Conservation (phyloP, 2,888 invertebrate genomes). For the Hemaris fuciformis region DNA sequence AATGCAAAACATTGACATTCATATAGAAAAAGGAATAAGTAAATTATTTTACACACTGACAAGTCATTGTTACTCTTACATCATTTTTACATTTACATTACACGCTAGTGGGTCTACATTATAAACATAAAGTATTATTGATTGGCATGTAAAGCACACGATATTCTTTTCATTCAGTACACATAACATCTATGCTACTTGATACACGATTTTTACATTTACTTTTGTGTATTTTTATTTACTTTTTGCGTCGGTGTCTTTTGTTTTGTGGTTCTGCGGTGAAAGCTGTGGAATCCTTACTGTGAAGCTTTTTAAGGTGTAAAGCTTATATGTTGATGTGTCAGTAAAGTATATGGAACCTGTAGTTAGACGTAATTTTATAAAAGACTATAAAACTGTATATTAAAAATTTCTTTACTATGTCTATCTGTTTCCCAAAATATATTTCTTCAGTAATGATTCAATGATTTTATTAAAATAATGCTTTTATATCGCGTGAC, state of each 20-base stretch:
- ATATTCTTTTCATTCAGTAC: slow-evolving; percentile 33
- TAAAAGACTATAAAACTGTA: background rate
- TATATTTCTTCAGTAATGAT: background rate
- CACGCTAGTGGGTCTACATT: slow-evolving; percentile 73
- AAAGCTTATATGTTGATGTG: slow-evolving; percentile 38
- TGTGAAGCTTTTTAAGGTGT: slow-evolving; percentile 38
- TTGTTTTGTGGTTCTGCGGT: slow-evolving; percentile 24
- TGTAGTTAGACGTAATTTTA: background rate
- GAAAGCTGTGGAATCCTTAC: slow-evolving; percentile 14
- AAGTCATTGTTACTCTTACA: slow-evolving; percentile 16
- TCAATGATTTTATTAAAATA: too few relatives aligned
- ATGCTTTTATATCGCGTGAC: background rate
- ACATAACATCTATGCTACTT: slow-evolving; percentile 19
- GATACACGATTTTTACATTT: slow-evolving; percentile 33
- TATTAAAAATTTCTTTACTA: background rate
- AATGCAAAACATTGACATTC: background rate
- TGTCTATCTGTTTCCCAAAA: background rate
- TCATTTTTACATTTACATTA: slow-evolving; percentile 50
- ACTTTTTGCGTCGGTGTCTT: slow-evolving; percentile 27
- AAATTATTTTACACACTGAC: background rate
- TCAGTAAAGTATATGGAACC: slow-evolving; percentile 42
- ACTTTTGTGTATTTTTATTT: slow-evolving; percentile 17
- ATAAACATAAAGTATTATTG: slow-evolving; percentile 24
- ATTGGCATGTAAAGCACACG: slow-evolving; percentile 57
- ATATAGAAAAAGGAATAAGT: background rate